Evolutionary conservation across 2,113 vertebrate genomes (phyloP).

Genomic region (Tragelaphus imberbis): DNA sequence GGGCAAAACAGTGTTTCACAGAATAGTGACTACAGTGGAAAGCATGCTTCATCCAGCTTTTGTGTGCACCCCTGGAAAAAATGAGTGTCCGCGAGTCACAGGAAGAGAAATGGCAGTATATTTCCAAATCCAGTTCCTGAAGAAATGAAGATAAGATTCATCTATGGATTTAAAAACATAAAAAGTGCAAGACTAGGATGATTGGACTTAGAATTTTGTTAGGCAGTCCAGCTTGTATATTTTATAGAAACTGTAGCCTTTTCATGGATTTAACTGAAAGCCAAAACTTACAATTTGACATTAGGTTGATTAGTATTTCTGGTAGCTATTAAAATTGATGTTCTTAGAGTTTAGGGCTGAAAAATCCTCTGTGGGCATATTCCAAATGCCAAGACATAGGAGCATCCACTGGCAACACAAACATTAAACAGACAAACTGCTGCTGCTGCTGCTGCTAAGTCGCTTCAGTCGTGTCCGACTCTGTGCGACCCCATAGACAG

Average conservation of each 20-base stretch:
- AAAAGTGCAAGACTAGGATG: neutral
- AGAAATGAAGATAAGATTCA: constrained; percentile 1
- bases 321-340: neutral
- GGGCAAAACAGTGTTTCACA: neutral
- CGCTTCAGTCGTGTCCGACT: no score
- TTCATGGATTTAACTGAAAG: neutral
- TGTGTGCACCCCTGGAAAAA: neutral
- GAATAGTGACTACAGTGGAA: constrained; percentile 7
- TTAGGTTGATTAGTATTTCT: neutral
- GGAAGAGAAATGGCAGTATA: neutral
- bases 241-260: neutral
- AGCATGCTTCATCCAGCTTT: neutral
- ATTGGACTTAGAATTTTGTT: neutral
- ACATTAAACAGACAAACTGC: neutral
- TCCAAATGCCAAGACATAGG: neutral
- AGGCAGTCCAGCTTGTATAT: neutral
- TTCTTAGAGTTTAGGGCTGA: neutral
- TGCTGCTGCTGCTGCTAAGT: no score
- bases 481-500: no score
- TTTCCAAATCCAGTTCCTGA: neutral
- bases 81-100: neutral
- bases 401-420: neutral
- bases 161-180: neutral
- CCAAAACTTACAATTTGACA: neutral
- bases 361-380: neutral